Evolutionary conservation across 2,113 vertebrate species (phyloP).

Genomic region (Cyphomyrus plagiostoma): DNA sequence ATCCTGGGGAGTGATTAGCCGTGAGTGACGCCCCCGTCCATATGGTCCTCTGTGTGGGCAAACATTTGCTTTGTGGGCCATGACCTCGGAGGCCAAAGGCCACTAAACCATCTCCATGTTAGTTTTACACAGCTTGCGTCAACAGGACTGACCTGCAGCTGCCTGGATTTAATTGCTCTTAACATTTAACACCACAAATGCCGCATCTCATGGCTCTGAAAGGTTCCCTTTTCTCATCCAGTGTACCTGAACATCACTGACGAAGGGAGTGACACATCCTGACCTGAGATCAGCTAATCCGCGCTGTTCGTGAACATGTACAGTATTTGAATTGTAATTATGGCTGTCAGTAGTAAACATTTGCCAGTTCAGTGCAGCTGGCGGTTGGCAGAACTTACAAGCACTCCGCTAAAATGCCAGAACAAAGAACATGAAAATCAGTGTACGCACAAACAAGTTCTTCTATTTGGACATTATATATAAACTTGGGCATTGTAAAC

Average conservation of each 20-base stretch:
- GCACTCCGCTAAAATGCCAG: not conserved
- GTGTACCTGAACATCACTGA: not conserved
- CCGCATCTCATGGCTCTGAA: not conserved
- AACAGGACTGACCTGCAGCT: not conserved
- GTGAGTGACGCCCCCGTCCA: not conserved
- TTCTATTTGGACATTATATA: not conserved
- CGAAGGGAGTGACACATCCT: not conserved
- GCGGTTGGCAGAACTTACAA: not conserved
- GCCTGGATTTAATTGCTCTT: not conserved
- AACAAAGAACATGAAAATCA: not conserved
- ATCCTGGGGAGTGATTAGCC: not conserved
- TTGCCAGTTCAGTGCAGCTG: not conserved
- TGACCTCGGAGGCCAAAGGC: not conserved
- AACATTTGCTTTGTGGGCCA: not conserved
- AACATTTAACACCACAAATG: not conserved
- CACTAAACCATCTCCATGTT: not conserved
- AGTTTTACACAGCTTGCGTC: not conserved
- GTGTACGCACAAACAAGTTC: not conserved
- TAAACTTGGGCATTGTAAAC: not conserved
- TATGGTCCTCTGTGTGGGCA: not conserved
- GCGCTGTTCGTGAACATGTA: not conserved
- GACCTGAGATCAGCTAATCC: not conserved
- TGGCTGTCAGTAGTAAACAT: not conserved
- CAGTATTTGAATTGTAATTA: not conserved
- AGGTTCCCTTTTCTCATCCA: not conserved